Conservation (phyloP, 2,888 invertebrate genomes). For the Allygus modestus region DNA sequence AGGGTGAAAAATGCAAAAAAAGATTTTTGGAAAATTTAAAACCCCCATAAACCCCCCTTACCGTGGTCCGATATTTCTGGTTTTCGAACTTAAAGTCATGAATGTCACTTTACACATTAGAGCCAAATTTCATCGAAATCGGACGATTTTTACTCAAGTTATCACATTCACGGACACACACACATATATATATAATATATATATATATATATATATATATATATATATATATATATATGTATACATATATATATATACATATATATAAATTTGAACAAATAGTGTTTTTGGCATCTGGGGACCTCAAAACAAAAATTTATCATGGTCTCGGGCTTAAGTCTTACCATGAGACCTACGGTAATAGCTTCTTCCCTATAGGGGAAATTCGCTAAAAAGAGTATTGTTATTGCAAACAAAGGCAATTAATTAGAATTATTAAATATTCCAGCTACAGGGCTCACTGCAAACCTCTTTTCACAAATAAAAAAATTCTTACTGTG, state of each 20-base stretch:
- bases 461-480: too few relatives aligned
- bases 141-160: neutral
- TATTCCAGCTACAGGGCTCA: too few relatives aligned
- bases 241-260: neutral
- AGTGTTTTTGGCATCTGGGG: neutral
- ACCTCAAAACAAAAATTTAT: neutral
- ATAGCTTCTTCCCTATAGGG: conserved; percentile 2
- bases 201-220: neutral
- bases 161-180: neutral
- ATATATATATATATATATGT: neutral
- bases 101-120: neutral
- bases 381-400: neutral
- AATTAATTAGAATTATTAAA: too few relatives aligned
- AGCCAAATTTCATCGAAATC: neutral
- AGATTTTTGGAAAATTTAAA: neutral
- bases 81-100: neutral
- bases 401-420: too few relatives aligned
- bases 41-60: neutral
- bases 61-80: neutral
- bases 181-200: neutral
- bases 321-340: neutral
- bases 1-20: neutral
- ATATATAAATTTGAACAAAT: neutral
- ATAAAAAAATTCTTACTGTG: too few relatives aligned
- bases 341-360: conserved; percentile 5